A percentile compares a stretch with the other conserved stretches of the same genome.
These are phyloP conservation scores for Oncorhynchus kisutch DNA, from an alignment of 2,113 vertebrate species.

Conservation along the genomic window DNA sequence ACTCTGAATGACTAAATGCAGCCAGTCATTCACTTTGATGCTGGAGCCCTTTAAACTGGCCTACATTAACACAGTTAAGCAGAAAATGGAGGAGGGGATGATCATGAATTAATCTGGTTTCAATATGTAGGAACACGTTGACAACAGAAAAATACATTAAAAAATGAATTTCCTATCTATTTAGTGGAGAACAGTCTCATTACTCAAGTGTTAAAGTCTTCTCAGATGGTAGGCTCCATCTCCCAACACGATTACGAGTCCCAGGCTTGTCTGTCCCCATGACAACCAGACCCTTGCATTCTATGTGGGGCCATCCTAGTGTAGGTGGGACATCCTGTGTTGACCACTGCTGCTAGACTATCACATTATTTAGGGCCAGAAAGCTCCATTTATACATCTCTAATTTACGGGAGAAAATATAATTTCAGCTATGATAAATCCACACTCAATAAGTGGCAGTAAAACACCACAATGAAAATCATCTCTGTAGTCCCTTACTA, in stretches of 20 bases:
- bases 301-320: background rate
- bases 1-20: background rate
- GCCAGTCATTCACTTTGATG: background rate
- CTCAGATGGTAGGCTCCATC: background rate
- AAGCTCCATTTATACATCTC: too few species aligned
- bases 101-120: background rate
- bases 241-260: background rate
- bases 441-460: too few species aligned
- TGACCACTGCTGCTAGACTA: background rate
- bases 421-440: too few species aligned
- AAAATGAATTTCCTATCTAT: background rate
- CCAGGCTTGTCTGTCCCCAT: conserved; percentile 9
- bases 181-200: background rate
- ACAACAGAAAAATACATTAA: background rate
- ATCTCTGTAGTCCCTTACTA: background rate
- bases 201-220: background rate
- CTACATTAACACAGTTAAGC: background rate
- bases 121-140: background rate
- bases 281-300: conserved; percentile 5
- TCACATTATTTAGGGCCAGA: too few species aligned
- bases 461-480: too few species aligned
- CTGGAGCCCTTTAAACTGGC: background rate
- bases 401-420: too few species aligned
- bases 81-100: background rate
- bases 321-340: background rate